These are phyloP conservation scores for Cyclopterus lumpus DNA, from an alignment of 2,797 vertebrate genomes.

Conservation along the genomic window DNA sequence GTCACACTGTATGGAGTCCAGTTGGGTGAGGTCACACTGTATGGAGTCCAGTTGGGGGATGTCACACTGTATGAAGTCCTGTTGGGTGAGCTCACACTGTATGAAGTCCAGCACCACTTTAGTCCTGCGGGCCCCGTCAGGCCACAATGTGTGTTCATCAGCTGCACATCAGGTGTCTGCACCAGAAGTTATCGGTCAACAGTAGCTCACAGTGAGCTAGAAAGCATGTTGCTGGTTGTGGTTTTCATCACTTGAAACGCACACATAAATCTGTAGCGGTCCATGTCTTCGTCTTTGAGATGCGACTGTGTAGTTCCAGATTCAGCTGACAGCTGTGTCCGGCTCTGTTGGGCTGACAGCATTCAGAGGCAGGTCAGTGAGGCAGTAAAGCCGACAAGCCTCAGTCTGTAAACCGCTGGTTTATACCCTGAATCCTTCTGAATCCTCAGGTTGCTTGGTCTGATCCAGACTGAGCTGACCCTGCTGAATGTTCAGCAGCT, in stretches of 20 bases:
- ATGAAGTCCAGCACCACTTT: constrained; percentile 43
- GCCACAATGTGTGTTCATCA: constrained; percentile 9
- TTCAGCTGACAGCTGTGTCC: constrained; percentile 32
- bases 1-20: background rate
- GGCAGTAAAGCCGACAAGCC: constrained; percentile 16
- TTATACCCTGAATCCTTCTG: constrained; percentile 23
- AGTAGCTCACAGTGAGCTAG: background rate
- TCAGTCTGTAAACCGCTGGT: constrained; percentile 29
- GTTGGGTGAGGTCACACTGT: background rate
- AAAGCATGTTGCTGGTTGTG: background rate
- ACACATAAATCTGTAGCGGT: background rate
- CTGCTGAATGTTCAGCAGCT: constrained; percentile 5
- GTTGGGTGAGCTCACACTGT: constrained; percentile 18
- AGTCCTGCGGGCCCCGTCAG: constrained; percentile 5
- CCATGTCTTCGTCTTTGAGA: background rate
- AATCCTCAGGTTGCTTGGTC: background rate
- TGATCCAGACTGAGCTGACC: constrained; percentile 5
- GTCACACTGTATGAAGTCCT: background rate
- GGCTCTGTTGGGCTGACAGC: constrained; percentile 47
- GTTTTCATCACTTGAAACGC: background rate
- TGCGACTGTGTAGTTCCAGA: constrained; percentile 4
- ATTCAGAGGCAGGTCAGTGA: constrained; percentile 7
- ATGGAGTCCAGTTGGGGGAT: background rate
- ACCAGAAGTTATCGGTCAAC: background rate
- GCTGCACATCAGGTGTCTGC: constrained; percentile 10